These are phyloP conservation scores for Alosa sapidissima DNA, from an alignment of 2,797 vertebrate species.

Conservation along the genomic window DNA sequence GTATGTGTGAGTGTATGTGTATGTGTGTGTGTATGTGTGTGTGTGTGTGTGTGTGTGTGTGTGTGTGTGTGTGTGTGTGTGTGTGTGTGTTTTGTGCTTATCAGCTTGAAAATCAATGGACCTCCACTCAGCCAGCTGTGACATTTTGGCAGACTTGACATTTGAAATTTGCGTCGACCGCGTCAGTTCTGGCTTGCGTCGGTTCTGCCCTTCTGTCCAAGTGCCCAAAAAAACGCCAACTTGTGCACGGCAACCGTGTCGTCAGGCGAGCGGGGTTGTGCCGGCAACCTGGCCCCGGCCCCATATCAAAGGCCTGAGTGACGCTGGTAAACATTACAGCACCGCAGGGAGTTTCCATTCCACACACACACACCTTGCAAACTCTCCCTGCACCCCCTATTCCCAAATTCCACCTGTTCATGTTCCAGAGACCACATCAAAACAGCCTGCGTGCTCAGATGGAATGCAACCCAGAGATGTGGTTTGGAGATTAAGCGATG, in stretches of 20 bases:
- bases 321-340: neutral
- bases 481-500: neutral
- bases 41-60: neutral
- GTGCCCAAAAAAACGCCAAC: neutral
- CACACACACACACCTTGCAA: conserved; percentile 31
- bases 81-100: neutral
- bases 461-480: neutral
- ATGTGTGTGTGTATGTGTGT: neutral
- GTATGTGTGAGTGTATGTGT: neutral
- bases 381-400: neutral
- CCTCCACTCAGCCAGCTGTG: neutral
- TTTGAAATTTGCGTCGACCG: neutral
- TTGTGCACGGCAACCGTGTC: neutral
- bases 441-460: neutral
- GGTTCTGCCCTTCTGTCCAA: neutral
- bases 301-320: neutral
- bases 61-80: neutral
- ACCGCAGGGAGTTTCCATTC: neutral
- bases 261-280: neutral
- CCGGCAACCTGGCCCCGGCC: neutral
- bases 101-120: neutral
- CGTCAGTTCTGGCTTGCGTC: neutral
- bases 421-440: conserved; percentile 44
- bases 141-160: neutral
- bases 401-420: conserved; percentile 40